Evolutionary conservation across 2,888 invertebrate genomes (phyloP), one percentile per base, ranked within the genome.

Genomic region (Leptopilina syphax): DNA sequence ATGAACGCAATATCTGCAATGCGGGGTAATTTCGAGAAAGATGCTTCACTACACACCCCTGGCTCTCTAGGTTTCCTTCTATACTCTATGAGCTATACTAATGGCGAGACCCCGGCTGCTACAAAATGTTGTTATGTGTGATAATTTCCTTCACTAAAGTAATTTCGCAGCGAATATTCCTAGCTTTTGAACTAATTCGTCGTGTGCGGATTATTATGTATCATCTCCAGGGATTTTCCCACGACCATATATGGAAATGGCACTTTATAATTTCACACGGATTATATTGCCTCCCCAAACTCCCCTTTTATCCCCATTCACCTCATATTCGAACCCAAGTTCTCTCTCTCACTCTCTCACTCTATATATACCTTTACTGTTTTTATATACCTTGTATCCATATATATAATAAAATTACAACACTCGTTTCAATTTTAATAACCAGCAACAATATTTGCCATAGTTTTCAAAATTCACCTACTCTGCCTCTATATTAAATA

Each of bases 1-100:
- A 73, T 73, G 73, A 73, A 60, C 73, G 57, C 73, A 73, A 73
- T 73, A 60, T 73, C 73, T 73, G 73, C 73, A 73, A 73, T 73
- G 73, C 73, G 41, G 73, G 41, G 73, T 73, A 60, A 73, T 73
- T 73, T 57, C 73, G 57, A 73, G 73, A 73, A 73, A 73, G 73
- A 73, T 73, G 57, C 41, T 73, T 73, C 57, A 41, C 73, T 73
- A 73, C 50, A 50, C 50, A 34, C 50, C 57, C 41, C 34, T 57
- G 54, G 18, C 18, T 18, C 10, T 8, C 27, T 24, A 70, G 54
- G 73, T 73, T 44, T 73, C 41, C 41, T n/a, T 57, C 73, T 73
- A 73, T 73, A 41, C 54, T 60, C 73, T 41, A 73, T 73, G 57
- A 54, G 34, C 34, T 73, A 60, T 60, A 73, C 57, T 73, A 73